phyloP scores from a whole-genome alignment of 2,888 invertebrate genomes.

The Eueremaeus valkanovi region DNA sequence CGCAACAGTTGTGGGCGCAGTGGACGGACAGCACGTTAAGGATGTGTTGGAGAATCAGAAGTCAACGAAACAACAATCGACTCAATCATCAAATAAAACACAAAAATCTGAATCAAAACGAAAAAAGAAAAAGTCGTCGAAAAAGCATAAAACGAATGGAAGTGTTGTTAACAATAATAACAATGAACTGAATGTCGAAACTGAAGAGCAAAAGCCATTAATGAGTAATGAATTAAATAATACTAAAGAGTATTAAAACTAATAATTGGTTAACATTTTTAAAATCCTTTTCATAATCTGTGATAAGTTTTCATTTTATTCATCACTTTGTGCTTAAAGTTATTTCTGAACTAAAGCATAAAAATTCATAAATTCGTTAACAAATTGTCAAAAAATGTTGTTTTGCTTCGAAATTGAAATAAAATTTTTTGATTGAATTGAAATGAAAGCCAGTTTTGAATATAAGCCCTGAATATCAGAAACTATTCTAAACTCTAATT shows the following conservation, averaged over 20 bases:
- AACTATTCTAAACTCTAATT: too few relatives aligned
- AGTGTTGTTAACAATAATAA: slow-evolving; percentile 3
- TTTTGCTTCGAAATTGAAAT: too few relatives aligned
- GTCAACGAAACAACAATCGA: too few relatives aligned
- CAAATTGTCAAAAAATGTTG: too few relatives aligned
- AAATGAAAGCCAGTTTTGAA: too few relatives aligned
- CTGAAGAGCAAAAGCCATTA: slow-evolving; percentile 17
- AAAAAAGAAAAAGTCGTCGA: slow-evolving; percentile 23
- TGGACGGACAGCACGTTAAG: not conserved
- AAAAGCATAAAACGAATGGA: not conserved
- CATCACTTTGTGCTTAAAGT: too few relatives aligned
- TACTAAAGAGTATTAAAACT: not conserved
- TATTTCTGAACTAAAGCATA: too few relatives aligned
- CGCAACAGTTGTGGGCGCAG: not conserved
- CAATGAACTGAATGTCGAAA: not conserved
- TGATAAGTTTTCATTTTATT: too few relatives aligned
- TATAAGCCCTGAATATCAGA: too few relatives aligned
- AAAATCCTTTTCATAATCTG: not conserved
- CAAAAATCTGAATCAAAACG: not conserved
- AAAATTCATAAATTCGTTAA: too few relatives aligned
- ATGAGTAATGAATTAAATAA: not conserved
- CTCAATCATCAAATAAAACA: not conserved
- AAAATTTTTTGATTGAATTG: too few relatives aligned
- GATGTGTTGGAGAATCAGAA: not conserved
- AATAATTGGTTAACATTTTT: not conserved